These are phyloP conservation scores for Lottia scabra DNA, from an alignment of 2,888 invertebrate species.

Conservation along the genomic window DNA sequence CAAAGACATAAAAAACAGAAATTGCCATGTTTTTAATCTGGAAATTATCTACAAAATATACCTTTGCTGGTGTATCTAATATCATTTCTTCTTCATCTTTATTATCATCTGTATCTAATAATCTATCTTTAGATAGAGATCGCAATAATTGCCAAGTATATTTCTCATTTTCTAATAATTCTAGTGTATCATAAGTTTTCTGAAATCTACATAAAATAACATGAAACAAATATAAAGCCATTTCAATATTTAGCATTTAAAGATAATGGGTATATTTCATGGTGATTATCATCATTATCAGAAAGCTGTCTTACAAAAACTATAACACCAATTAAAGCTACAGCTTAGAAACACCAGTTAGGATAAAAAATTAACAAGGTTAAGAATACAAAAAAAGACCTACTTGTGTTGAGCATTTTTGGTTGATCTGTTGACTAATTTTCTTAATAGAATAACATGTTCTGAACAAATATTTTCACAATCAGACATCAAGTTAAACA, in stretches of 20 bases:
- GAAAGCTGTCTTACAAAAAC: no score
- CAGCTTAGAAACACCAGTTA: no score
- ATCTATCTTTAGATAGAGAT: conserved; percentile 85
- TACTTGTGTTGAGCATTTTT: conserved; percentile 52
- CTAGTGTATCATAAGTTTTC: conserved; percentile 50
- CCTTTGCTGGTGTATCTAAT: conserved; percentile 23
- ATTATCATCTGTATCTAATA: conserved; percentile 62
- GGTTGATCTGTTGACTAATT: conserved; percentile 66
- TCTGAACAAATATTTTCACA: conserved; percentile 77
- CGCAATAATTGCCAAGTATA: conserved; percentile 90
- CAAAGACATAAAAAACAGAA: no score
- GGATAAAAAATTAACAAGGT: no score
- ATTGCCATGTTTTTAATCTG: no score
- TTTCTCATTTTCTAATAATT: conserved; percentile 81
- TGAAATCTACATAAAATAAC: conserved; percentile 51
- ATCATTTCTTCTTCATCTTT: conserved; percentile 33
- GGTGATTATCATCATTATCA: no score
- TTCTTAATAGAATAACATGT: conserved; percentile 73
- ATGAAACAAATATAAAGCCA: no score
- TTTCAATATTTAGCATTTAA: no score
- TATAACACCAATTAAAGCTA: no score
- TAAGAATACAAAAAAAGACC: conserved; percentile 16
- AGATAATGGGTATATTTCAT: no score
- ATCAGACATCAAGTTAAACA: conserved; percentile 76
- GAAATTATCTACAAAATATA: not conserved